These are phyloP conservation scores for Glaucomys volans DNA, from an alignment of 2,113 vertebrate genomes.

Conservation along the genomic window DNA sequence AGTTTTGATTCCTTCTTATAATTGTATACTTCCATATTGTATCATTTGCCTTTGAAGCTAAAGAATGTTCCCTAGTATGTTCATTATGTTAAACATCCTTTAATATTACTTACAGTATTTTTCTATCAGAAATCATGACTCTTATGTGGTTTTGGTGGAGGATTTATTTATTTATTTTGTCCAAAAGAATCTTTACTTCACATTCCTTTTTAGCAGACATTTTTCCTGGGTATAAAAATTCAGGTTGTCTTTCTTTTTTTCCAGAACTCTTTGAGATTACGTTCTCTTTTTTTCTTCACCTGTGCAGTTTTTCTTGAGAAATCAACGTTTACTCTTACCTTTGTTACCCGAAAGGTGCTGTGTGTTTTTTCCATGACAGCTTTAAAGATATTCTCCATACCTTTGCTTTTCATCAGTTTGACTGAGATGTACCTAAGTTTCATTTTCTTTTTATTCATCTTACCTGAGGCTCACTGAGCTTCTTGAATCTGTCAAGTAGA, in stretches of 20 bases:
- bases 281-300: background rate
- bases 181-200: background rate
- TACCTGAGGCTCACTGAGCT: background rate
- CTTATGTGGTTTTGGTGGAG: background rate
- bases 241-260: too few species aligned
- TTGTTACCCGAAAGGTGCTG: background rate
- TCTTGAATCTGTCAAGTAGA: too few species aligned
- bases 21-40: background rate
- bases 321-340: too few species aligned
- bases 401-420: too few species aligned
- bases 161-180: too few species aligned
- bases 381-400: background rate
- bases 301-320: too few species aligned
- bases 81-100: background rate
- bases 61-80: background rate
- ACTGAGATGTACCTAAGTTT: background rate
- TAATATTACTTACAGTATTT: background rate
- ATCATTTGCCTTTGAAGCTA: background rate
- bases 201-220: too few species aligned
- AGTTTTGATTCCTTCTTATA: background rate
- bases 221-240: too few species aligned
- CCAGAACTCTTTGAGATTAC: background rate
- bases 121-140: background rate
- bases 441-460: background rate
- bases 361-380: background rate